A percentile compares a stretch with the other conserved stretches of the same genome.
phyloP scores from a whole-genome alignment of 2,797 vertebrate species.

The Oophaga sylvatica region DNA sequence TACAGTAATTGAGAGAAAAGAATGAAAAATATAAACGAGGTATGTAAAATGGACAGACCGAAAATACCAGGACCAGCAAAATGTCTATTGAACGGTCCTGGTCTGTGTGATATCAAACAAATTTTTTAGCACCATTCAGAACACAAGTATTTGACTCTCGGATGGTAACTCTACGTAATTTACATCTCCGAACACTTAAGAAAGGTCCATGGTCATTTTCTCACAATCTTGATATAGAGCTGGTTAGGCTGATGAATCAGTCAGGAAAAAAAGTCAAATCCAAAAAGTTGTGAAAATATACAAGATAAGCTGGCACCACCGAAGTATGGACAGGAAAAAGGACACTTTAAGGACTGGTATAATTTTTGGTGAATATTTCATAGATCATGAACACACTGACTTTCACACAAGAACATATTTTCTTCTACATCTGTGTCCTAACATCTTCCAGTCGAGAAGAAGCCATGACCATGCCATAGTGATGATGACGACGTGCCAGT shows the following conservation, averaged over 20 bases:
- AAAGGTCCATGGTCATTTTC: background rate
- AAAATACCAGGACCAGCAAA: background rate
- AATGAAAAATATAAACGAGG: background rate
- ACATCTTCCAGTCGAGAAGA: background rate
- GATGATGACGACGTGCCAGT: background rate
- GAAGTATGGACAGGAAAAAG: conserved; percentile 8
- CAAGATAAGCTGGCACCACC: background rate
- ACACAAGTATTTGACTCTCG: background rate
- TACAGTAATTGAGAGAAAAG: background rate
- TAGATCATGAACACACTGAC: background rate
- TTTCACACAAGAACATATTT: background rate
- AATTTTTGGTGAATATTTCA: background rate
- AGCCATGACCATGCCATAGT: background rate
- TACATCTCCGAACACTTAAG: background rate
- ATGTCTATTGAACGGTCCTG: background rate
- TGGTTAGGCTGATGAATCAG: background rate
- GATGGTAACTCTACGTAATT: background rate
- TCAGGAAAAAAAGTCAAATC: background rate
- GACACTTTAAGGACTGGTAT: background rate
- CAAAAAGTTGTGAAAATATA: background rate
- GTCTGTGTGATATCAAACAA: background rate
- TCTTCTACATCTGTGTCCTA: background rate
- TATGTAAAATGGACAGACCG: background rate
- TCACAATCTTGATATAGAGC: background rate
- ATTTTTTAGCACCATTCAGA: background rate